phyloP scores from a whole-genome alignment of 2,888 invertebrate species.

The Deroplatys truncata region DNA sequence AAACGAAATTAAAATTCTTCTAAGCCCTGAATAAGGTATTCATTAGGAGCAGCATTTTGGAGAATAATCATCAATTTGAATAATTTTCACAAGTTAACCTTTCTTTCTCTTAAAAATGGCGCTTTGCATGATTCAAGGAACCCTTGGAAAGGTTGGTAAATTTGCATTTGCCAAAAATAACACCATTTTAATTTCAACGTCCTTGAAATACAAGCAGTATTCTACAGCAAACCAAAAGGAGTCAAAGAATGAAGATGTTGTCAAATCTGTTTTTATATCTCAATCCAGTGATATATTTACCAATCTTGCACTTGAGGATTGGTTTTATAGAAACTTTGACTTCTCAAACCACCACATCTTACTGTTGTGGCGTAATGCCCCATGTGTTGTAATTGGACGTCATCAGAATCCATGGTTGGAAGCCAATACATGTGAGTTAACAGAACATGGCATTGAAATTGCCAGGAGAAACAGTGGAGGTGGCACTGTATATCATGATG shows the following conservation, averaged over 20 bases:
- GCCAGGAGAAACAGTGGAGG: slow-evolving; percentile 92
- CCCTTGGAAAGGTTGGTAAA: not conserved
- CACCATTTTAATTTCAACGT: not conserved
- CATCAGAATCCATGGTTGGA: slow-evolving; percentile 98
- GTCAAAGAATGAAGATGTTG: slow-evolving; percentile 43
- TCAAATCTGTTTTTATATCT: slow-evolving; percentile 87
- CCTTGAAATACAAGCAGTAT: not conserved
- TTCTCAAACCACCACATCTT: slow-evolving; percentile 79
- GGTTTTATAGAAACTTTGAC: slow-evolving; percentile 86
- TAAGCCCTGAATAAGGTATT: not conserved
- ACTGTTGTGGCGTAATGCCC: slow-evolving; percentile 89
- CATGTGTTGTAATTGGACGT: slow-evolving; percentile 92
- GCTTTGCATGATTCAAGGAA: not conserved
- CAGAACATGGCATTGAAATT: slow-evolving; percentile 64
- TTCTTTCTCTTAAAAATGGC: not conserved
- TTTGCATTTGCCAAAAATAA: not conserved
- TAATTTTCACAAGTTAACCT: not conserved
- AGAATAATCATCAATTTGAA: not conserved
- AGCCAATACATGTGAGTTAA: slow-evolving; percentile 67
- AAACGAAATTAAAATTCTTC: not conserved
- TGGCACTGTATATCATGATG: slow-evolving; percentile 94
- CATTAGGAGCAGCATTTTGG: not conserved
- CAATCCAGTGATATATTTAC: slow-evolving; percentile 86
- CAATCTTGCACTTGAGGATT: slow-evolving; percentile 94
- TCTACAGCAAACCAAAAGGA: not conserved